Evolutionary conservation across 2,113 vertebrate species (phyloP).

Genomic region (Lophochroa leadbeateri): DNA sequence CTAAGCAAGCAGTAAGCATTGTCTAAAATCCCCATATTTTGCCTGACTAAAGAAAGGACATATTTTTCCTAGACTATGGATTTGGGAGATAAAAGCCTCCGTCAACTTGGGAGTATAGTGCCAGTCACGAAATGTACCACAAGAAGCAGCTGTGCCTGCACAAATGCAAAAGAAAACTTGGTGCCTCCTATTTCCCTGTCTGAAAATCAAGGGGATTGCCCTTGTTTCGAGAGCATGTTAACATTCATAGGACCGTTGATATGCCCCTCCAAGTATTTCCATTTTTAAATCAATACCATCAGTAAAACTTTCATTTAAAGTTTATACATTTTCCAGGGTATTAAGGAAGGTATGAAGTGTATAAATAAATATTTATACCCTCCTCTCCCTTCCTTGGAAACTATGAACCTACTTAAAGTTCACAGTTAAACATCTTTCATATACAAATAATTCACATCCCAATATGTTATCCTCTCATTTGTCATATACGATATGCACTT

Average conservation of each 20-base stretch:
- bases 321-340: not conserved
- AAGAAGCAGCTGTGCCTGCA: not conserved
- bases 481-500: accelerated
- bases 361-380: not conserved
- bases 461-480: not conserved
- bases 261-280: not conserved
- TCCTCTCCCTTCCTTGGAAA: not conserved
- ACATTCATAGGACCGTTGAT: not conserved
- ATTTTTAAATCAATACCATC: not conserved
- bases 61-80: not conserved
- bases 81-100: not conserved
- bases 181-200: not conserved
- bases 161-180: not conserved
- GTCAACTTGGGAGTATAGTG: not conserved
- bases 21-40: not conserved
- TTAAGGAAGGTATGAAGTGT: not conserved
- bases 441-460: not conserved
- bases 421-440: not conserved
- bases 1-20: not conserved
- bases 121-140: not conserved
- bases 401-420: not conserved
- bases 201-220: not conserved
- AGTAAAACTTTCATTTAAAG: not conserved
- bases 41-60: not conserved
- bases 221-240: not conserved